Percentiles rank a stretch among this genome's conserved stretches.
These are phyloP conservation scores for Clostera curtula DNA, from an alignment of 2,888 invertebrate species.

Conservation along the genomic window DNA sequence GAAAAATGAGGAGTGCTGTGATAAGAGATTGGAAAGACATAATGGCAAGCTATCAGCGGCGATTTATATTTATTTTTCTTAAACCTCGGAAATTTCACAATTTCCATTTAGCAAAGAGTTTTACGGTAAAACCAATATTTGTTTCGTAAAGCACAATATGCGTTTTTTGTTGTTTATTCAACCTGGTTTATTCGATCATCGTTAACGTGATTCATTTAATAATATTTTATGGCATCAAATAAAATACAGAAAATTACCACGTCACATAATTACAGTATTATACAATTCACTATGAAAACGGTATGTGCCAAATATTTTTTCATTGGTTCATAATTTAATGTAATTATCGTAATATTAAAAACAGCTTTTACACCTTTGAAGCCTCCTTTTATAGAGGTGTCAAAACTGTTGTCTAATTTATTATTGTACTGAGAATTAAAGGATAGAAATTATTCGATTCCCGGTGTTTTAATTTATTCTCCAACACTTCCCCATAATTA, in stretches of 20 bases:
- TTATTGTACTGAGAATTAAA: slow-evolving; percentile 62
- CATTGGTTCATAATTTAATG: slow-evolving; percentile 15
- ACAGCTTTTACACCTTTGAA: slow-evolving; percentile 62
- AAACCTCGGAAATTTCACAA: not conserved
- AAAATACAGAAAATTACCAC: too few species aligned
- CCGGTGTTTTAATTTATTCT: slow-evolving; percentile 6
- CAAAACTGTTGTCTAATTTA: slow-evolving; percentile 65
- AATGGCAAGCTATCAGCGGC: slow-evolving; percentile 31
- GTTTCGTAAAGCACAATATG: too few species aligned
- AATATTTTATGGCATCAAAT: too few species aligned
- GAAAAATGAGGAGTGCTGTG: slow-evolving; percentile 57
- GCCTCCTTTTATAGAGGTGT: slow-evolving; percentile 57
- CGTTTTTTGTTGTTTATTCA: too few species aligned
- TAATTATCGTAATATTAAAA: slow-evolving; percentile 33
- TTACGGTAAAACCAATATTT: too few species aligned
- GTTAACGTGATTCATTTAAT: too few species aligned
- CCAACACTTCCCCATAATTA: too few species aligned
- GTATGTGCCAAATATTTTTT: slow-evolving; percentile 35
- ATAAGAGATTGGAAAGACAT: slow-evolving; percentile 50
- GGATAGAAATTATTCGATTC: slow-evolving; percentile 66
- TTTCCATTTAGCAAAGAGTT: too few species aligned
- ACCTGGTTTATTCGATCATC: too few species aligned
- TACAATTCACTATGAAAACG: slow-evolving; percentile 12
- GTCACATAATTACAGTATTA: slow-evolving; percentile 4
- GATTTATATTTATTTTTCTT: slow-evolving; percentile 17